Conservation (phyloP, 2,797 vertebrate species). For the Helicolenus hilgendorfi region DNA sequence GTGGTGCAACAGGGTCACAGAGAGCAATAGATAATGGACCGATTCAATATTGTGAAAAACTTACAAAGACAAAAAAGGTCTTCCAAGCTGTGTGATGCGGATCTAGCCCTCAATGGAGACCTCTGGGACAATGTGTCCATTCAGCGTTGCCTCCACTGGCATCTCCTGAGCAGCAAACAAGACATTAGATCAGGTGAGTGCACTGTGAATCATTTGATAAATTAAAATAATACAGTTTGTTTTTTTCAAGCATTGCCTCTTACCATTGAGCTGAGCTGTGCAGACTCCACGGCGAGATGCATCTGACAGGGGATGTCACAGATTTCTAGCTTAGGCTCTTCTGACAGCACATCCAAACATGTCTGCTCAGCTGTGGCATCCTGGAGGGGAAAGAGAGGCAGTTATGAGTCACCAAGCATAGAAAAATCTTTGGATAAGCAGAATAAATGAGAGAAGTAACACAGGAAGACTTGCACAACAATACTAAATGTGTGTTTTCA, state of each 20-base stretch:
- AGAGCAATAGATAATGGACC: neutral
- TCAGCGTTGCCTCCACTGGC: conserved; percentile 66
- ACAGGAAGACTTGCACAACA: neutral
- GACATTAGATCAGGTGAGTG: neutral
- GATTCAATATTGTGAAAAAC: neutral
- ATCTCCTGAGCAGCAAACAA: conserved; percentile 66
- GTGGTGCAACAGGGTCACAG: neutral
- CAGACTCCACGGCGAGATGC: conserved; percentile 63
- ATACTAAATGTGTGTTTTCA: neutral
- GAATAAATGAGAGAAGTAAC: neutral
- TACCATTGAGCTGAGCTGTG: conserved; percentile 59
- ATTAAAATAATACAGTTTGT: neutral
- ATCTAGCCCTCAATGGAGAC: conserved; percentile 83
- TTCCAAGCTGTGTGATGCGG: conserved; percentile 28
- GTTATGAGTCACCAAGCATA: neutral
- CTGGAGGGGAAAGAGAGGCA: conserved; percentile 1
- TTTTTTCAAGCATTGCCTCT: neutral
- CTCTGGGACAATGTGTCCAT: conserved; percentile 79
- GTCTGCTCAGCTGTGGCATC: conserved; percentile 41
- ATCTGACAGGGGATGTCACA: conserved; percentile 71
- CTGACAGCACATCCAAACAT: conserved; percentile 41
- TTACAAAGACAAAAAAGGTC: conserved; percentile 60
- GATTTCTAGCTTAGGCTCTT: conserved; percentile 45
- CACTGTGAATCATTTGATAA: neutral
- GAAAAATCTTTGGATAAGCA: neutral